phyloP scores from a whole-genome alignment of 2,888 invertebrate species.

The Pachycephus smyrnensis region DNA sequence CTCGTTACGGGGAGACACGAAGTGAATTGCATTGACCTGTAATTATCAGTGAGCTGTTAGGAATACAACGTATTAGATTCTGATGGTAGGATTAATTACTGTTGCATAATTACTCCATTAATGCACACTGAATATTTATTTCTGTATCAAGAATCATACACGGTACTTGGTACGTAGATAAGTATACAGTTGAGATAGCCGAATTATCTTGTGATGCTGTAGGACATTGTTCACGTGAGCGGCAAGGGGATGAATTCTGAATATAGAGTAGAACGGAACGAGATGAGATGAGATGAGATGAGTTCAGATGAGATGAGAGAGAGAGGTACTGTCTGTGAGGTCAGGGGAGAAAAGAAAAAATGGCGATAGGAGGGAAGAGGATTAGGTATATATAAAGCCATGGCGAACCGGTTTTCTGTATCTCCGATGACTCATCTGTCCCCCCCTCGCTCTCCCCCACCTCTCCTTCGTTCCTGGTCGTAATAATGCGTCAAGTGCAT shows the following conservation, averaged over 20 bases:
- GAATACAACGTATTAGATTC: background rate
- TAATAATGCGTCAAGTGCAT: slow-evolving; percentile 62
- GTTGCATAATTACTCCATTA: background rate
- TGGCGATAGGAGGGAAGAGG: slow-evolving; percentile 15
- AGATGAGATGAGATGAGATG: slow-evolving; percentile 20
- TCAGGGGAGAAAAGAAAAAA: slow-evolving; percentile 19
- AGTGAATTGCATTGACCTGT: background rate
- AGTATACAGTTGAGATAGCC: background rate
- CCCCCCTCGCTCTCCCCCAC: background rate
- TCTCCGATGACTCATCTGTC: slow-evolving; percentile 64
- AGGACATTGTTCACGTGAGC: too few species aligned
- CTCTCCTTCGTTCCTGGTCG: background rate
- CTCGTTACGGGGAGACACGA: too few species aligned
- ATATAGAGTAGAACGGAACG: background rate
- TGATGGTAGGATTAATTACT: background rate
- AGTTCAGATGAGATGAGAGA: slow-evolving; percentile 24
- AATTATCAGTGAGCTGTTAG: background rate
- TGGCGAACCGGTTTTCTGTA: slow-evolving; percentile 64
- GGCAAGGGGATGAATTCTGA: background rate
- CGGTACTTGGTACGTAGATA: background rate
- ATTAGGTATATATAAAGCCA: slow-evolving; percentile 32
- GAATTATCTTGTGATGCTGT: too few species aligned
- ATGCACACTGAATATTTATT: background rate
- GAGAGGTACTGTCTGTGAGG: slow-evolving; percentile 32
- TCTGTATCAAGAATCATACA: background rate